phyloP scores from a whole-genome alignment of 2,888 invertebrate species.

The Pammene fasciana region DNA sequence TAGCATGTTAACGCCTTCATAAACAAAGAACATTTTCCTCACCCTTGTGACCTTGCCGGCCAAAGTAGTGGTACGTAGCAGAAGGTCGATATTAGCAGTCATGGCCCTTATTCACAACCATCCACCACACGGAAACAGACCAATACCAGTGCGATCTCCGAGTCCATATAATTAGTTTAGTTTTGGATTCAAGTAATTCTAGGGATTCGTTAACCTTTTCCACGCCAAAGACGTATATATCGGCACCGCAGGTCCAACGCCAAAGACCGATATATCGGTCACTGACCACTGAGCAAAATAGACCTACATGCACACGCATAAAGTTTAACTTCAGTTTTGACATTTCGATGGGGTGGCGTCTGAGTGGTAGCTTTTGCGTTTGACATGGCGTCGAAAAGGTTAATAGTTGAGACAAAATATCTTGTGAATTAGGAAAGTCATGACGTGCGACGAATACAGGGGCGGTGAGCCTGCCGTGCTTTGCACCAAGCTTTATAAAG shows the following conservation, averaged over 20 bases:
- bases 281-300: too few relatives aligned
- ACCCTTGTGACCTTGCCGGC: constrained; percentile 24
- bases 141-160: background rate
- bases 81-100: constrained; percentile 36
- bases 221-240: too few relatives aligned
- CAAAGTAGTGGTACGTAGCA: constrained; percentile 8
- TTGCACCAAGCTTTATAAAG: constrained; percentile 6
- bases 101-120: constrained; percentile 5
- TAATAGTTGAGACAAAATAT: background rate
- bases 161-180: background rate
- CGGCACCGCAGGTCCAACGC: too few relatives aligned
- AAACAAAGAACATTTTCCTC: constrained; percentile 32
- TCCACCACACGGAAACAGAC: background rate
- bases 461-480: constrained; percentile 25
- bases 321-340: too few relatives aligned
- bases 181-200: background rate
- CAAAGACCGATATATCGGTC: too few relatives aligned
- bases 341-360: too few relatives aligned
- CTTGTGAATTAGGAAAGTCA: constrained; percentile 4
- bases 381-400: too few relatives aligned
- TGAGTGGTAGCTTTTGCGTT: too few relatives aligned
- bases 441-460: constrained; percentile 21
- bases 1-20: constrained; percentile 9
- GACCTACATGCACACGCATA: too few relatives aligned
- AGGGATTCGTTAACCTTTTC: background rate